These are phyloP conservation scores for Pseudopipra pipra DNA, from an alignment of 2,113 vertebrate species.

Conservation along the genomic window DNA sequence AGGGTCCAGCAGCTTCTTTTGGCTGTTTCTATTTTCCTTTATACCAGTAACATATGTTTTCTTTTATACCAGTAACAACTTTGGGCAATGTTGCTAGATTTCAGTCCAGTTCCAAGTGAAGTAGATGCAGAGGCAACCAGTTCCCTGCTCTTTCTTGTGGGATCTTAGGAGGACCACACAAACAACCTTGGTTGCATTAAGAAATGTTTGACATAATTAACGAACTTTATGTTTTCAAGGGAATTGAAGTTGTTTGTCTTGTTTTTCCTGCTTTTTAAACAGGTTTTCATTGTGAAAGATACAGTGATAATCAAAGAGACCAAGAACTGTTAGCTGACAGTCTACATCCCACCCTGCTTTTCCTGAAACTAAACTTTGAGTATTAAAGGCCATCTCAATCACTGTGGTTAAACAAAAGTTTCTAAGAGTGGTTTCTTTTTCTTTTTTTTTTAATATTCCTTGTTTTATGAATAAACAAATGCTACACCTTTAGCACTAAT, in stretches of 20 bases:
- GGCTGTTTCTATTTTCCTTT: not conserved
- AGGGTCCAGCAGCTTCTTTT: not conserved
- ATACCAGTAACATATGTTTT: not conserved
- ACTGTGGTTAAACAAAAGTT: not conserved
- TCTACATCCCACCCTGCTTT: not conserved
- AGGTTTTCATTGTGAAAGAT: not conserved
- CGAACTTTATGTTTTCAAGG: not conserved
- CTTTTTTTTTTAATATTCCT: not conserved
- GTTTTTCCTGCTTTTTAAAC: not conserved
- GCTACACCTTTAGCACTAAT: not conserved
- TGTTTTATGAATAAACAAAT: not conserved
- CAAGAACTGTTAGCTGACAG: not conserved
- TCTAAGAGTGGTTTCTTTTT: not conserved
- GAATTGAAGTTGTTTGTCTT: not conserved
- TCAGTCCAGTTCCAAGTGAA: not conserved
- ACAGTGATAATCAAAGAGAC: not conserved
- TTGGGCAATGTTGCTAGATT: not conserved
- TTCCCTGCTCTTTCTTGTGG: not conserved
- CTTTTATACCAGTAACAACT: not conserved
- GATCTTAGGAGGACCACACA: not conserved
- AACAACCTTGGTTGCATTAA: not conserved
- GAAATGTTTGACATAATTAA: not conserved
- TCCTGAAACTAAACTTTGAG: not conserved
- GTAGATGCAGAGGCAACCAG: not conserved
- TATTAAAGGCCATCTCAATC: not conserved